Evolutionary conservation across 2,113 vertebrate genomes (phyloP).

Genomic region (Salvelinus alpinus): DNA sequence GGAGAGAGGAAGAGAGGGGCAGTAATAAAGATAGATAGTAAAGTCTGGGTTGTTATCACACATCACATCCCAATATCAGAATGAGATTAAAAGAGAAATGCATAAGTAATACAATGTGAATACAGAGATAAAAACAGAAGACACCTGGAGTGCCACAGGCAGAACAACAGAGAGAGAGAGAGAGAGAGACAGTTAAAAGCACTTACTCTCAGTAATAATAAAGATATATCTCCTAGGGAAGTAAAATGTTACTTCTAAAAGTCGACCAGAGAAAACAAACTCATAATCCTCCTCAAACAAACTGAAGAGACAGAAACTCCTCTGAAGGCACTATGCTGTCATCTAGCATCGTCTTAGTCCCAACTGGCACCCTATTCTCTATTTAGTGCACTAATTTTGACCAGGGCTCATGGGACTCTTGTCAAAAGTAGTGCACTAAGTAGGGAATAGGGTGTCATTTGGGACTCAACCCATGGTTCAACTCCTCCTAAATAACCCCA

Average conservation of each 20-base stretch:
- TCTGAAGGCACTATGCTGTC: conserved; percentile 8
- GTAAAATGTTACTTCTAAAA: background rate
- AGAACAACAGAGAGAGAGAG: background rate
- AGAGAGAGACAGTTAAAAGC: background rate
- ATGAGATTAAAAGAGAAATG: background rate
- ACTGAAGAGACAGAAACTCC: background rate
- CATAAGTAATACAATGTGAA: background rate
- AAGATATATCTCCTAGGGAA: conserved; percentile 1
- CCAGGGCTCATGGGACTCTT: no score
- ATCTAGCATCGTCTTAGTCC: background rate
- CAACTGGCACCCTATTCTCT: background rate
- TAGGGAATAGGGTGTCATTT: no score
- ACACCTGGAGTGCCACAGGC: background rate
- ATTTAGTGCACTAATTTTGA: no score
- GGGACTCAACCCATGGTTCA: background rate
- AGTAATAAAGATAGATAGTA: background rate
- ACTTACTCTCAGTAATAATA: background rate
- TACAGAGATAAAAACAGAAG: background rate
- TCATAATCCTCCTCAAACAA: background rate
- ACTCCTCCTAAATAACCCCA: background rate
- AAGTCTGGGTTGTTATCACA: background rate
- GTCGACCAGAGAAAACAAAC: background rate
- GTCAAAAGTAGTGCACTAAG: no score
- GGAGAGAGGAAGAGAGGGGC: background rate
- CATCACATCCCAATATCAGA: background rate